Percentiles rank a stretch among this genome's conserved stretches.
phyloP scores from a whole-genome alignment of 2,797 vertebrate genomes.

The Darevskia mixta region DNA sequence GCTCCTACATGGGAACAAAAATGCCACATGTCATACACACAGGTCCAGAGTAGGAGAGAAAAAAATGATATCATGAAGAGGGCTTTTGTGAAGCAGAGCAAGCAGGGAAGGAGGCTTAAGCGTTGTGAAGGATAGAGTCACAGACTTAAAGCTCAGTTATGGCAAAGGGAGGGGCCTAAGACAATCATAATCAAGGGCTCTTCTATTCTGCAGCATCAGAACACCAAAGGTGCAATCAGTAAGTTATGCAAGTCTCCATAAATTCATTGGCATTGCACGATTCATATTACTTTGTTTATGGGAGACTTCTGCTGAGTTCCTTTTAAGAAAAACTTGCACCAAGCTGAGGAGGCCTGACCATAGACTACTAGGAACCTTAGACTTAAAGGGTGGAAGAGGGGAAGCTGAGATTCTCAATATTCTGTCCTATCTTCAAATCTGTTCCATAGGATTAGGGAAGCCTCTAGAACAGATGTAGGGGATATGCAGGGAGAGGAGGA shows the following conservation, averaged over 20 bases:
- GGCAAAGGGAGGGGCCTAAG: background rate
- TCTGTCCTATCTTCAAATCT: background rate
- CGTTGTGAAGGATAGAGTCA: background rate
- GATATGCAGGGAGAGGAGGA: no score
- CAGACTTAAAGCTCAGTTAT: background rate
- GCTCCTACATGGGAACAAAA: conserved; percentile 83
- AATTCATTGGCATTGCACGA: background rate
- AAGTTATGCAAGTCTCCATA: background rate
- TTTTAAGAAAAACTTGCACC: background rate
- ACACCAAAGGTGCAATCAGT: background rate
- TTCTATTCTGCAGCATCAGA: background rate
- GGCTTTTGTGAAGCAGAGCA: background rate
- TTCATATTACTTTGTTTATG: background rate
- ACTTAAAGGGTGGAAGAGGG: background rate
- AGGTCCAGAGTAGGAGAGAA: background rate
- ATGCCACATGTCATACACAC: background rate
- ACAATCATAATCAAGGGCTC: background rate
- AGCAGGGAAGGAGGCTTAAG: no score
- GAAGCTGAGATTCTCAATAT: background rate
- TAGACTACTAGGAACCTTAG: background rate
- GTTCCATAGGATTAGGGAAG: no score
- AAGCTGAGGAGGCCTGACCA: background rate
- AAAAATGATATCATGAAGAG: fast-evolving
- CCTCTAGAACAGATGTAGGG: no score
- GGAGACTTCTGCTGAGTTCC: background rate